Evolutionary conservation across 1,140 invertebrate species (phyloP).

Genomic region (Polypedilum vanderplanki): DNA sequence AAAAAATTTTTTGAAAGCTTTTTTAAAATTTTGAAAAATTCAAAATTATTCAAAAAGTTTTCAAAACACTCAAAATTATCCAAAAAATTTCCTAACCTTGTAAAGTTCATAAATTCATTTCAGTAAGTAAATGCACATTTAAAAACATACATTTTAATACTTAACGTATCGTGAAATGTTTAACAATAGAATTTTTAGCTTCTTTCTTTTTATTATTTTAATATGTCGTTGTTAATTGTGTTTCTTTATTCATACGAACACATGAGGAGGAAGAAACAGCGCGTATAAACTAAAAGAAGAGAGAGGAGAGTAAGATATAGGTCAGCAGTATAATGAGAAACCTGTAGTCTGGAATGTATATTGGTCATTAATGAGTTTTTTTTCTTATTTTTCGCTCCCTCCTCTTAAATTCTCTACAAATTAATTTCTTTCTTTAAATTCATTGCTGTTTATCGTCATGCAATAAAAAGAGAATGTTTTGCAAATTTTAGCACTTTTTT

Average conservation of each 20-base stretch:
- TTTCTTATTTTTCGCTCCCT: neutral
- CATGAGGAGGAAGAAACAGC: neutral
- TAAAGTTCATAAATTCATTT: neutral
- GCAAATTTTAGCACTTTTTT: no score
- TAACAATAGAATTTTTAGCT: neutral
- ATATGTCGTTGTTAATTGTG: neutral
- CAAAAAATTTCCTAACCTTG: neutral
- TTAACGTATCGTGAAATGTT: constrained; percentile 4
- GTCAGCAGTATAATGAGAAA: constrained; percentile 17
- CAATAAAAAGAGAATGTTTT: no score
- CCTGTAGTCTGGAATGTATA: constrained; percentile 9
- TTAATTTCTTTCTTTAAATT: no score
- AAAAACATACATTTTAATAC: neutral
- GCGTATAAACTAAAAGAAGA: neutral
- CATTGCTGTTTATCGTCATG: no score
- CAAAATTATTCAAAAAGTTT: neutral
- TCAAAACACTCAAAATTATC: neutral
- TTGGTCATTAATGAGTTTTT: constrained; percentile 5
- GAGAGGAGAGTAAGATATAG: neutral
- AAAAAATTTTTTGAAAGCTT: neutral
- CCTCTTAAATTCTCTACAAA: neutral
- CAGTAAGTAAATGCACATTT: no score
- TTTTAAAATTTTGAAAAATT: neutral
- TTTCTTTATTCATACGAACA: neutral
- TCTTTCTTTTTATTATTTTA: neutral